These are phyloP conservation scores for Cryptus armator DNA, from an alignment of 2,888 invertebrate genomes.

Conservation along the genomic window DNA sequence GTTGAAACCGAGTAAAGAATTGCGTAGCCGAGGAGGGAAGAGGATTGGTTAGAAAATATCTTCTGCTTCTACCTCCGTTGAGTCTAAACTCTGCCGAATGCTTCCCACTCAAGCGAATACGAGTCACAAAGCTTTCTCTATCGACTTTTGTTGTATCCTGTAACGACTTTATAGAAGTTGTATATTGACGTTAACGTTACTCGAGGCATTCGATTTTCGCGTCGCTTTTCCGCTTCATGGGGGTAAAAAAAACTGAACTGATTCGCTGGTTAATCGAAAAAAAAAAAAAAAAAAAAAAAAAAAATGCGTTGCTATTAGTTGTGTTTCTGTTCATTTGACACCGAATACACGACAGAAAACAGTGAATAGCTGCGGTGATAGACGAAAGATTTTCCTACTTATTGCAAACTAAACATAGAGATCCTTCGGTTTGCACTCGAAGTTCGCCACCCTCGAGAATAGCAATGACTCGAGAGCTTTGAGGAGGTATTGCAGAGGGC, in stretches of 20 bases:
- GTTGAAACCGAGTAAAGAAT: not conserved
- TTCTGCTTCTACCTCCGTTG: not conserved
- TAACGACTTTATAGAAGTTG: too few relatives aligned
- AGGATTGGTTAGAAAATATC: not conserved
- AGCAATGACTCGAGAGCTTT: constrained; percentile 40
- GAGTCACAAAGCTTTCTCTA: too few relatives aligned
- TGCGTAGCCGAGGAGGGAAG: not conserved
- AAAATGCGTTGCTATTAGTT: not conserved
- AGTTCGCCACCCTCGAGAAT: not conserved
- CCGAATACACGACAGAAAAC: not conserved
- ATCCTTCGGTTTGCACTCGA: too few relatives aligned
- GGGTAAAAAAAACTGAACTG: too few relatives aligned
- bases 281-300: not conserved
- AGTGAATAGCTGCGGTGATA: not conserved
- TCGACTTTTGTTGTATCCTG: too few relatives aligned
- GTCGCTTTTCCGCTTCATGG: too few relatives aligned
- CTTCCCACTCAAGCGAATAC: not conserved
- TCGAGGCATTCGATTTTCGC: too few relatives aligned
- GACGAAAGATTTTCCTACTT: not conserved
- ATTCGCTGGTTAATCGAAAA: too few relatives aligned
- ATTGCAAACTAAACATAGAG: too few relatives aligned
- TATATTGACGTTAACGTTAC: too few relatives aligned
- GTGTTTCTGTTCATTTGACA: not conserved
- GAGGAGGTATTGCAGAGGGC: constrained; percentile 71
- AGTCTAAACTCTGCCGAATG: not conserved